phyloP scores from a whole-genome alignment of 2,888 invertebrate species.

The Orthosia gothica region DNA sequence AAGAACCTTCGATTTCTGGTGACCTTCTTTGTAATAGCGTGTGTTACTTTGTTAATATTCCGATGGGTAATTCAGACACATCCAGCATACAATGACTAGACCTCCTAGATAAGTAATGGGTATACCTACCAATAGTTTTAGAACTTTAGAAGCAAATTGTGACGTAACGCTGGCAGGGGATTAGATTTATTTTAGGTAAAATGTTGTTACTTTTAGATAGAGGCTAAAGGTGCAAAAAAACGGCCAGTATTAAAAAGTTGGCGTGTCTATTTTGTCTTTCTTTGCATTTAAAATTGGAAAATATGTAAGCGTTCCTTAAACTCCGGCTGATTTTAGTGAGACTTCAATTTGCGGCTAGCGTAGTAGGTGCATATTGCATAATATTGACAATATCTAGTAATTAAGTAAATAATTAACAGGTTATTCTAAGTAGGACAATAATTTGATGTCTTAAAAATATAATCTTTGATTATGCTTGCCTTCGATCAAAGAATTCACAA shows the following conservation, averaged over 20 bases:
- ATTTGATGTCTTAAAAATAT: constrained; percentile 4
- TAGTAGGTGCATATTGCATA: neutral
- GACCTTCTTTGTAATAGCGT: constrained; percentile 82
- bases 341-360: neutral
- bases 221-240: constrained; percentile 19
- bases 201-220: constrained; percentile 28
- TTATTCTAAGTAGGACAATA: neutral
- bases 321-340: neutral
- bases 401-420: neutral
- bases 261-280: neutral
- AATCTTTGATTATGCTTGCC: neutral
- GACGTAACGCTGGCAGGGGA: constrained; percentile 38
- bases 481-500: constrained; percentile 19
- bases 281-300: neutral
- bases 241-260: neutral
- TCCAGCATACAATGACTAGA: constrained; percentile 76
- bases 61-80: constrained; percentile 87
- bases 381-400: neutral
- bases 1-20: constrained; percentile 85
- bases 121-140: constrained; percentile 17
- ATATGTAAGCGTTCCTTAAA: neutral
- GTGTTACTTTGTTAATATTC: constrained; percentile 81
- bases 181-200: constrained; percentile 39
- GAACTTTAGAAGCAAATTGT: constrained; percentile 35
- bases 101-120: constrained; percentile 13